A percentile compares a stretch with the other conserved stretches of the same genome.
phyloP scores from a whole-genome alignment of 1,140 invertebrate genomes.

The Cyclargus thomasi region DNA sequence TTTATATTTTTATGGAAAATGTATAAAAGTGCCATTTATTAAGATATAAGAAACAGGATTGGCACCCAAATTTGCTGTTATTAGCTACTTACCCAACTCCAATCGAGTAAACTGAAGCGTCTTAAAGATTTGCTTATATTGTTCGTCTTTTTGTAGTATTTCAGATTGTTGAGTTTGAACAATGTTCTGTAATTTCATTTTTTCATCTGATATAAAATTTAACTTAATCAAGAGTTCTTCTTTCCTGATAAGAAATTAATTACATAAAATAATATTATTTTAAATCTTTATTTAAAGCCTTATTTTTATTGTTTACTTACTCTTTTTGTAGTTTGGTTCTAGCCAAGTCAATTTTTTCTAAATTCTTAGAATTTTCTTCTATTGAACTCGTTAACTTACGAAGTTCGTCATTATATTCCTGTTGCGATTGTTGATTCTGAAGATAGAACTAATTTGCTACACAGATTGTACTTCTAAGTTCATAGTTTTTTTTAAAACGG shows the following conservation, averaged over 20 bases:
- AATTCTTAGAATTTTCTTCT: conserved; percentile 45
- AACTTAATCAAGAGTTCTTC: conserved; percentile 51
- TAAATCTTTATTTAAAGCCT: conserved; percentile 8
- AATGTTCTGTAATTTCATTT: conserved; percentile 38
- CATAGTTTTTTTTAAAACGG: too few relatives aligned
- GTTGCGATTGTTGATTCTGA: conserved; percentile 50
- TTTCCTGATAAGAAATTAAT: conserved; percentile 33
- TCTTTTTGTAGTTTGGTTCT: conserved; percentile 54
- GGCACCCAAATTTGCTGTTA: too few relatives aligned
- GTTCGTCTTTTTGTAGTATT: conserved; percentile 41
- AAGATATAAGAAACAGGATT: not conserved
- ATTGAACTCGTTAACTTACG: conserved; percentile 51
- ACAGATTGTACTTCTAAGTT: too few relatives aligned
- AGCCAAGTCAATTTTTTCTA: conserved; percentile 53
- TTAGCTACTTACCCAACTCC: conserved; percentile 23
- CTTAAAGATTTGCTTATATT: conserved; percentile 36
- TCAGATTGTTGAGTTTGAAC: conserved; percentile 38
- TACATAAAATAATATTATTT: not conserved
- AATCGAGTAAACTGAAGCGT: conserved; percentile 37
- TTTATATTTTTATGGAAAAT: too few relatives aligned
- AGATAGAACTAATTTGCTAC: conserved; percentile 17
- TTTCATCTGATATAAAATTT: conserved; percentile 40
- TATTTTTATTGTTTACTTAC: conserved; percentile 30
- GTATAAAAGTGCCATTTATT: too few relatives aligned
- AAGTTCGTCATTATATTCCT: conserved; percentile 50